Evolutionary conservation across 2,888 invertebrate species (phyloP), one percentile per base, ranked within the genome.

Genomic region (Melipona beecheii): DNA sequence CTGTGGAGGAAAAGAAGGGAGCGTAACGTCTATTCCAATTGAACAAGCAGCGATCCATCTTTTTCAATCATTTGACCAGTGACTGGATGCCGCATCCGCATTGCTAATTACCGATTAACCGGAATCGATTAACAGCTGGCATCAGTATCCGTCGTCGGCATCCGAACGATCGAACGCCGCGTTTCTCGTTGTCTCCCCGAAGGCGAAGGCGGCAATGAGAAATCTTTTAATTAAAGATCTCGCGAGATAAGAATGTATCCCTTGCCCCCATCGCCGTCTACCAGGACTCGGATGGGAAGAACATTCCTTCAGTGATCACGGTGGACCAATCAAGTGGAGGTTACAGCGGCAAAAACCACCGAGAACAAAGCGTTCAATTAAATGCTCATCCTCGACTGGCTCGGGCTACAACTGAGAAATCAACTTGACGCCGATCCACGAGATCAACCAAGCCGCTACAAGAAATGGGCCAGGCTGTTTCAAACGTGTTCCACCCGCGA

Each of bases 201-300:
- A 43, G 49, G 31, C 64, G 78, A 69, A 81, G 84, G 81, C 84
- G 81, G 84, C 77, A 87, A 90, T 86, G 88, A 87, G 89, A 91
- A 90, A 90, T 88, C 90, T 89, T 91, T 91, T 91, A 91, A 91
- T 91, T 91, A 90, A 89, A 89, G 90, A 91, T 91, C 89, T 75
- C 82, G 75, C 74, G 75, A 83, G 90, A 91, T 90, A 91, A 84
- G 83, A 82, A 84, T 75, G 84, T 76, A 76, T 75, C 68, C 27
- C 78, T 75, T 66, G 17, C 71, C 74, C 31, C 62, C 80, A 62
- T 75, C 75, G 77, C 81, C 85, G 75, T 76, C 82, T 80, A 64
- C 54, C 31, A 31, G 50, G 70, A 43, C 69, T 68, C 60, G 43
- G 54, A 68, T 56, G 81, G 50, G 15, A 15, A 36, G 68, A 65